Base-by-base conservation (phyloP, 2,888 invertebrate species). In the Microplitis deprimator region DNA sequence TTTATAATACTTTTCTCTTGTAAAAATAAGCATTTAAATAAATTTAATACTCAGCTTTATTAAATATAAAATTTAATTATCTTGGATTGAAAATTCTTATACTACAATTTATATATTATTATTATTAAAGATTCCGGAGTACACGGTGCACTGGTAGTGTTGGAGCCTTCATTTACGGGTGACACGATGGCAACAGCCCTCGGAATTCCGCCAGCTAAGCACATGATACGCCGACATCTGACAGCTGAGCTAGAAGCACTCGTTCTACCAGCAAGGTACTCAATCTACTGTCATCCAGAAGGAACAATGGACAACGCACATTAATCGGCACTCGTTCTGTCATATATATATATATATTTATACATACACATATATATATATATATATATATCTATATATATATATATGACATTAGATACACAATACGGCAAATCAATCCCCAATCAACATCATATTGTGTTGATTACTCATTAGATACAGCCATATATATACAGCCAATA, bases 101-200 rank as follows among this genome's bases (percentile, higher is more conserved):
- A 8, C n/a, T 50, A n/a, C 8, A 38, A 29, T 29, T 16, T 38
- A 10, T 13, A 16, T 4, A n/a, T n/a, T 68, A 7, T 6, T 68
- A 50, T 40, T 16, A 29, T 40, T 17, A 1, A 91, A 95, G 97
- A 97, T 90, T 97, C 97, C 87, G 98, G 98, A 83, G 96, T 98
- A 7, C 98, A 98, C 88, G 98, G 98, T 79, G 98, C 97, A 10
- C 91, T 98, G 81, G 96, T 97, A 73, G 97, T 98, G 16, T 90
- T 98, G 85, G 98, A 98, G 88, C 96, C 97, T 16, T 96, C 97
- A 13, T 97, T 98, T 91, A 97, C 96, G 76, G 96, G 97, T 41
- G 98, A 98, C 90, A 97, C 97, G 67, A 96, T 98, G 95, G 97
- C 98, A 69, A 96, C 96, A 7, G 96, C 97, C 0, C 92, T 97